These are phyloP conservation scores for Drosophila atroscutellata DNA, from an alignment of 2,888 invertebrate genomes.

Conservation along the genomic window DNA sequence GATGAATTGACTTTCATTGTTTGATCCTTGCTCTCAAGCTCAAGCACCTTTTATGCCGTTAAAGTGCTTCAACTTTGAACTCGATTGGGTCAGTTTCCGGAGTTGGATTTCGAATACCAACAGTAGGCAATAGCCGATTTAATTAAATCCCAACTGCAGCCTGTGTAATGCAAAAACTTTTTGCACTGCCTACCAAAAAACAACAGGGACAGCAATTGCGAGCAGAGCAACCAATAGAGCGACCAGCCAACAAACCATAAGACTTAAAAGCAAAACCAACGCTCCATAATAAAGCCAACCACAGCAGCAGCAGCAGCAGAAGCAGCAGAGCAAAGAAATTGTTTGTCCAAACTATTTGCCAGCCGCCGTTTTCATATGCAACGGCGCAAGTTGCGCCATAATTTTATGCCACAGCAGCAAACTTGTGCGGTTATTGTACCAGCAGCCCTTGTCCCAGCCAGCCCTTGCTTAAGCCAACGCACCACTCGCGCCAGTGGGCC, in stretches of 20 bases:
- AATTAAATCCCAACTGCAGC: conserved; percentile 62
- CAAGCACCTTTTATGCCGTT: conserved; percentile 20
- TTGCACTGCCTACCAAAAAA: conserved; percentile 22
- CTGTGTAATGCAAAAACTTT: conserved; percentile 55
- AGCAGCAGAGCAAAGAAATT: conserved; percentile 64
- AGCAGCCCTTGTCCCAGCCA: neutral
- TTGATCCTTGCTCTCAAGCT: conserved; percentile 13
- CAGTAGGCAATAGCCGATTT: conserved; percentile 53
- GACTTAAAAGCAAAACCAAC: conserved; percentile 60
- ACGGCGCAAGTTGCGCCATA: conserved; percentile 73
- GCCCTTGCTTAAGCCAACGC: neutral
- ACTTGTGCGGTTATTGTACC: conserved; percentile 61
- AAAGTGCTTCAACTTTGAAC: conserved; percentile 22
- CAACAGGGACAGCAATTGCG: conserved; percentile 60
- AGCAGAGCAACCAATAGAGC: conserved; percentile 7
- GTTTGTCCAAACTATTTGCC: conserved; percentile 70
- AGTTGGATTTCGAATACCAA: conserved; percentile 17
- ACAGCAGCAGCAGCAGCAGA: conserved; percentile 38
- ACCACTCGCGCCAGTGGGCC: conserved; percentile 36
- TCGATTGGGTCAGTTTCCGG: neutral
- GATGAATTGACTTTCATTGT: conserved; percentile 65
- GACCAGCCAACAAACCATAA: conserved; percentile 44
- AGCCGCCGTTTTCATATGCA: conserved; percentile 76
- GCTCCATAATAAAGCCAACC: conserved; percentile 69
- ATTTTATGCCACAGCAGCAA: conserved; percentile 74